Evolutionary conservation across 2,797 vertebrate genomes (phyloP).

Genomic region (Mormyrus proboscirostris): DNA sequence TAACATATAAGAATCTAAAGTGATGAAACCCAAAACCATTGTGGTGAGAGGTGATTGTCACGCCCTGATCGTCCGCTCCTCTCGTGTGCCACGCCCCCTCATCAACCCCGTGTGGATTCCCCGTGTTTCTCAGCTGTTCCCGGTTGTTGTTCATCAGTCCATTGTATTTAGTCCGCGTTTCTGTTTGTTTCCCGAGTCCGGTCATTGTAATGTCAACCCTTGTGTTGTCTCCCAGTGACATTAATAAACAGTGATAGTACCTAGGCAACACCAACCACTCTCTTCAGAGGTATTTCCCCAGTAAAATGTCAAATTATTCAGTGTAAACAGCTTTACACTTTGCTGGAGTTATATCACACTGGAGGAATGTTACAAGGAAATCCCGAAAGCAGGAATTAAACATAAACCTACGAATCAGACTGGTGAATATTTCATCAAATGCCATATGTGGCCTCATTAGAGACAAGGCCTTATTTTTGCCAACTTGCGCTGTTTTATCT

Average conservation of each 20-base stretch:
- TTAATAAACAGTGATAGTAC: background rate
- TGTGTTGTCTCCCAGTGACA: too few species aligned
- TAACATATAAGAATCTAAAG: background rate
- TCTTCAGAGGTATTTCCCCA: slow-evolving; percentile 11
- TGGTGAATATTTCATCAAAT: slow-evolving; percentile 25
- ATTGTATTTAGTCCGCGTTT: too few species aligned
- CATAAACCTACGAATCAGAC: background rate
- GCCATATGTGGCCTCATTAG: slow-evolving; percentile 23
- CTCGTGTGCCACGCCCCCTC: too few species aligned
- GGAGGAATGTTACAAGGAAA: slow-evolving; percentile 34
- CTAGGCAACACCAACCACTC: slow-evolving; percentile 19
- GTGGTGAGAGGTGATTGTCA: background rate
- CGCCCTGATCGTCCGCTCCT: too few species aligned
- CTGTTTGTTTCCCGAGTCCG: too few species aligned
- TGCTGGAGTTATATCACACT: background rate
- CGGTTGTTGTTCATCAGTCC: too few species aligned
- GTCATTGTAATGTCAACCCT: too few species aligned
- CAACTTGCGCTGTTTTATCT: slow-evolving; percentile 25
- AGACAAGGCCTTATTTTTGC: slow-evolving; percentile 25
- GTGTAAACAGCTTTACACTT: background rate
- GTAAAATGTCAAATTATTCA: slow-evolving; percentile 10
- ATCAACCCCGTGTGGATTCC: too few species aligned
- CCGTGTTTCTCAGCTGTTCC: too few species aligned
- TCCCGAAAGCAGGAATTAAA: background rate
- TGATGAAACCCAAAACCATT: background rate